A percentile compares a stretch with the other conserved stretches of the same genome.
These are phyloP conservation scores for Pinna nobilis DNA, from an alignment of 1,140 invertebrate genomes.

Conservation along the genomic window DNA sequence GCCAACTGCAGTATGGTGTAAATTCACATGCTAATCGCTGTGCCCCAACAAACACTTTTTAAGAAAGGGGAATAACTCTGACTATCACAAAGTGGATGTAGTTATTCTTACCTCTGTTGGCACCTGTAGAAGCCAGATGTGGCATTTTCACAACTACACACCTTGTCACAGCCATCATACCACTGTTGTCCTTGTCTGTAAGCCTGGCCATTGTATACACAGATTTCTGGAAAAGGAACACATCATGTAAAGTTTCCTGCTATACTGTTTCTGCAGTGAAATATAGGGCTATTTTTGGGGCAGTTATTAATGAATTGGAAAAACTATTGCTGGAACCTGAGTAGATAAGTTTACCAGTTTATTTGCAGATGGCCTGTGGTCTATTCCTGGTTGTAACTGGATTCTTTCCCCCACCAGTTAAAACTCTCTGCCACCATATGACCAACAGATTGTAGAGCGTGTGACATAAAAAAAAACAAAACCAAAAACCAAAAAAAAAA, in stretches of 20 bases:
- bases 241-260: too few relatives aligned
- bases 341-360: too few relatives aligned
- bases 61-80: too few relatives aligned
- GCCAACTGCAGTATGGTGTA: too few relatives aligned
- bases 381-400: not conserved
- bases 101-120: conserved; percentile 59
- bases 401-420: not conserved
- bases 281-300: too few relatives aligned
- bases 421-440: not conserved
- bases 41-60: too few relatives aligned
- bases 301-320: too few relatives aligned
- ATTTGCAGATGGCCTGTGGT: too few relatives aligned
- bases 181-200: conserved; percentile 62
- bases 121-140: conserved; percentile 56
- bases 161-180: conserved; percentile 59
- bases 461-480: not conserved
- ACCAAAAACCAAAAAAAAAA: not conserved
- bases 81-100: too few relatives aligned
- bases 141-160: conserved; percentile 59
- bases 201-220: conserved; percentile 55
- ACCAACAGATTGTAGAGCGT: not conserved
- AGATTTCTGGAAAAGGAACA: conserved; percentile 49
- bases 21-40: too few relatives aligned
- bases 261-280: too few relatives aligned
- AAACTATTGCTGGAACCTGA: too few relatives aligned